Conservation (phyloP, 2,113 vertebrate species). For the Micromys minutus region DNA sequence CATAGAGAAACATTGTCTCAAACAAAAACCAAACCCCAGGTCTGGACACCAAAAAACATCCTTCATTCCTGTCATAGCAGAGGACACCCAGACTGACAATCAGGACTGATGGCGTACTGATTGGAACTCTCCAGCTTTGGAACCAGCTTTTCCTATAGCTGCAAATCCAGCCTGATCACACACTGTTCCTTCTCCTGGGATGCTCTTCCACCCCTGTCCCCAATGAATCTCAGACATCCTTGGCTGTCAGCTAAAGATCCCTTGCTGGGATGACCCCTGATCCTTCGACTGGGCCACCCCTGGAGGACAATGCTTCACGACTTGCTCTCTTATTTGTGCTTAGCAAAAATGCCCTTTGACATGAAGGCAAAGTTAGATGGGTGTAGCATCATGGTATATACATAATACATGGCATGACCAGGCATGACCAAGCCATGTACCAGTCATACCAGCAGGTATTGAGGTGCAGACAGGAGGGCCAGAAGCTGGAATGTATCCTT, state of each 20-base stretch:
- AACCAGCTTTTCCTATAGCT: neutral
- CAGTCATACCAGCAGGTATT: no score
- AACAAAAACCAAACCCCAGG: neutral
- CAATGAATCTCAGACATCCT: neutral
- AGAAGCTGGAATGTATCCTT: neutral
- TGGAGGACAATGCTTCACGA: neutral
- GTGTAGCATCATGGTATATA: neutral
- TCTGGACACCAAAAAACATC: neutral
- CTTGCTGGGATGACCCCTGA: neutral
- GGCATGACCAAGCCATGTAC: neutral
- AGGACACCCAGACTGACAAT: neutral
- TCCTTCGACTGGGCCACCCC: neutral
- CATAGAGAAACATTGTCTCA: neutral
- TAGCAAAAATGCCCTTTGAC: neutral
- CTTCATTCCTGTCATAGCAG: neutral
- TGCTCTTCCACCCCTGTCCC: neutral
- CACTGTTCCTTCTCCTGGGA: neutral
- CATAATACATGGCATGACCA: neutral
- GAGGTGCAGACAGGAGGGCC: neutral
- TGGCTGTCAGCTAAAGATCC: neutral
- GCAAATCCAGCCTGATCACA: neutral
- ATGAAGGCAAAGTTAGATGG: neutral
- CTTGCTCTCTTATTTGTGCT: neutral
- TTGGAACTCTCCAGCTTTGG: neutral
- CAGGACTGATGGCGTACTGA: neutral